Percentiles rank a stretch among this genome's conserved stretches.
These are phyloP conservation scores for Alectura lathami DNA, from an alignment of 2,113 vertebrate genomes.

Conservation along the genomic window DNA sequence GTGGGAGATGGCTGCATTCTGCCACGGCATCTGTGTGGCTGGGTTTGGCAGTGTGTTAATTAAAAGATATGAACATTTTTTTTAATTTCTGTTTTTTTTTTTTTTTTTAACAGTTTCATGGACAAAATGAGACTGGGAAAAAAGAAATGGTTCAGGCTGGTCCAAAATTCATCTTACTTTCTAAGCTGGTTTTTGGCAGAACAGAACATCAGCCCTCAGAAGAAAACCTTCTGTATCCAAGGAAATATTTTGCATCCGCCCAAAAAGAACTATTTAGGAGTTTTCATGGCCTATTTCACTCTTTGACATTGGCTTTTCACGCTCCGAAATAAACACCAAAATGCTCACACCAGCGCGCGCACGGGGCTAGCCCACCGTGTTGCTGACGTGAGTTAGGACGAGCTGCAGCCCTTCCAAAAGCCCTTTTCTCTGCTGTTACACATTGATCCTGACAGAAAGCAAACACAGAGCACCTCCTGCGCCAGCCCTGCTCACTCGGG, in stretches of 20 bases:
- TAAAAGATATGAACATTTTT: not conserved
- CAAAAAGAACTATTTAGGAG: not conserved
- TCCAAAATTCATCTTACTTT: not conserved
- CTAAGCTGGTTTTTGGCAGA: not conserved
- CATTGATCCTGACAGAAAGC: not conserved
- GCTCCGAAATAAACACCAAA: not conserved
- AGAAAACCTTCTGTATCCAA: not conserved
- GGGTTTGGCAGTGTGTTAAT: not conserved
- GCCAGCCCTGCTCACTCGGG: not conserved
- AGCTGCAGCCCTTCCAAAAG: not conserved
- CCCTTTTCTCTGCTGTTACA: not conserved
- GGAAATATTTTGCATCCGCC: not conserved
- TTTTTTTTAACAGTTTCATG: not conserved
- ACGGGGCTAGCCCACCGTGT: not conserved
- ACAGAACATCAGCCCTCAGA: not conserved
- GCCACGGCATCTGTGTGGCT: not conserved
- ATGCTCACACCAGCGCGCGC: not conserved
- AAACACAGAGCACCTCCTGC: not conserved
- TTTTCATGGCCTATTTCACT: not conserved
- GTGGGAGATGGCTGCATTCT: not conserved
- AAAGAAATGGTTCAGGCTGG: not conserved
- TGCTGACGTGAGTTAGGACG: too few relatives aligned
- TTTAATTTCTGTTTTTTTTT: not conserved
- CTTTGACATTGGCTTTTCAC: not conserved
- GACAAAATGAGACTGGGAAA: not conserved